Percentiles rank a stretch among this genome's conserved stretches.
phyloP scores from a whole-genome alignment of 2,797 vertebrate species.

The Percopsis omiscomaycus region DNA sequence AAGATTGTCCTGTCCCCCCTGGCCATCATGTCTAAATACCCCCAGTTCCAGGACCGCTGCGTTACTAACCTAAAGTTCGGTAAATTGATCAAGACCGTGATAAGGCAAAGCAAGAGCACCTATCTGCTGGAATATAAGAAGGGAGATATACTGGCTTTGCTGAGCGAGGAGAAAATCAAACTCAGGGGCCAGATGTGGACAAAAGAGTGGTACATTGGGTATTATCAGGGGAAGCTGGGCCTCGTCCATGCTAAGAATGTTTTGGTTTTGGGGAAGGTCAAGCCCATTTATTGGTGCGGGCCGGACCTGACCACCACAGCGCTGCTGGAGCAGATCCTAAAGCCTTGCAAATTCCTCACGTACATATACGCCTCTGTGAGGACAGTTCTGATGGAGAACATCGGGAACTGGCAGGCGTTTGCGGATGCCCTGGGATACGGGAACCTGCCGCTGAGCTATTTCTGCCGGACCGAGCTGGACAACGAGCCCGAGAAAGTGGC shows the following conservation, averaged over 20 bases:
- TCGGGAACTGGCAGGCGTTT: conserved; percentile 91
- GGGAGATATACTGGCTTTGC: conserved; percentile 88
- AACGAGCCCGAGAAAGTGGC: conserved; percentile 93
- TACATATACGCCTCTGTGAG: conserved; percentile 96
- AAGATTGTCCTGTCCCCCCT: conserved; percentile 93
- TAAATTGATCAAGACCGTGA: conserved; percentile 92
- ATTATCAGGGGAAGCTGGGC: conserved; percentile 91
- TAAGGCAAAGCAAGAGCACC: conserved; percentile 91
- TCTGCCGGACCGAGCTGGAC: conserved; percentile 90
- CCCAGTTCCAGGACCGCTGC: conserved; percentile 89
- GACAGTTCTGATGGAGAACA: conserved; percentile 95
- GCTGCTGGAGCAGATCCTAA: conserved; percentile 92
- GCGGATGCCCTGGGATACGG: conserved; percentile 90
- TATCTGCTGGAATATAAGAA: conserved; percentile 98
- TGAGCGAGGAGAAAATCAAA: conserved; percentile 94
- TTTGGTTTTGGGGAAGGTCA: conserved; percentile 87
- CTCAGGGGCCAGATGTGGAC: conserved; percentile 92
- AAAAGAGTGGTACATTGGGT: conserved; percentile 98
- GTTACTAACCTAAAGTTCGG: conserved; percentile 89
- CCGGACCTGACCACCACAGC: conserved; percentile 87
- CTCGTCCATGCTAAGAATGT: conserved; percentile 94
- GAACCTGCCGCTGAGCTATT: conserved; percentile 85
- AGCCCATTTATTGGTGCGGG: conserved; percentile 86
- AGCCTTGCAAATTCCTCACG: conserved; percentile 95
- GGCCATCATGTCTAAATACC: conserved; percentile 86